These are phyloP conservation scores for Cistogaster globosa DNA, from an alignment of 2,888 invertebrate species.

Conservation along the genomic window DNA sequence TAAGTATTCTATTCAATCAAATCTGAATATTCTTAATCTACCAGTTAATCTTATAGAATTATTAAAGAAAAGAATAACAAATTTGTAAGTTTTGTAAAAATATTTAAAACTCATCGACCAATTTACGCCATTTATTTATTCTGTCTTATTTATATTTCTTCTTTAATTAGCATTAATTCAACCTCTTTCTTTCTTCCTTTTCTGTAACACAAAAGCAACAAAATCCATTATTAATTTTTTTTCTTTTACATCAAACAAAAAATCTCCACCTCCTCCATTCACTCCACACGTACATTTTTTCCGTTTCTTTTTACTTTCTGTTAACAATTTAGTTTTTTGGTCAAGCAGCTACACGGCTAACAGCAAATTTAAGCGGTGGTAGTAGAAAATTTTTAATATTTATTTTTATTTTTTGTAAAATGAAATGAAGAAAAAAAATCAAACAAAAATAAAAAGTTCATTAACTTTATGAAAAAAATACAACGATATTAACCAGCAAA, in stretches of 20 bases:
- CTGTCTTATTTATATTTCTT: not conserved
- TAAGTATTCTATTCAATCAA: too few relatives aligned
- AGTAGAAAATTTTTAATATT: slow-evolving; percentile 33
- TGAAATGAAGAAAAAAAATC: slow-evolving; percentile 34
- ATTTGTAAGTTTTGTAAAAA: not conserved
- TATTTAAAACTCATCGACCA: not conserved
- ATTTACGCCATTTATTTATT: not conserved
- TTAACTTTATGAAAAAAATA: slow-evolving; percentile 44
- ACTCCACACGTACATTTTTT: not conserved
- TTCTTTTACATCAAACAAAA: slow-evolving; percentile 15
- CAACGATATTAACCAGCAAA: slow-evolving; percentile 17
- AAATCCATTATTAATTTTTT: not conserved
- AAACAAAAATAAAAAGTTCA: slow-evolving; percentile 54
- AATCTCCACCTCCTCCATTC: not conserved
- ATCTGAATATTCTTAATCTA: too few relatives aligned
- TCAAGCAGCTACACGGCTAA: slow-evolving; percentile 54
- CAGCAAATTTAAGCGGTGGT: slow-evolving; percentile 52
- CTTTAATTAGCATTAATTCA: not conserved
- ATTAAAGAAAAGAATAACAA: not conserved
- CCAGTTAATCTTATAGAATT: not conserved
- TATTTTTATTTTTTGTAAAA: slow-evolving; percentile 31
- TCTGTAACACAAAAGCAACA: not conserved
- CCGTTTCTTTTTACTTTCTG: not conserved
- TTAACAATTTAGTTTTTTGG: slow-evolving; percentile 32
- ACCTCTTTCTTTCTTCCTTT: not conserved